phyloP scores from a whole-genome alignment of 2,113 vertebrate species.

The Seriola rivoliana region DNA sequence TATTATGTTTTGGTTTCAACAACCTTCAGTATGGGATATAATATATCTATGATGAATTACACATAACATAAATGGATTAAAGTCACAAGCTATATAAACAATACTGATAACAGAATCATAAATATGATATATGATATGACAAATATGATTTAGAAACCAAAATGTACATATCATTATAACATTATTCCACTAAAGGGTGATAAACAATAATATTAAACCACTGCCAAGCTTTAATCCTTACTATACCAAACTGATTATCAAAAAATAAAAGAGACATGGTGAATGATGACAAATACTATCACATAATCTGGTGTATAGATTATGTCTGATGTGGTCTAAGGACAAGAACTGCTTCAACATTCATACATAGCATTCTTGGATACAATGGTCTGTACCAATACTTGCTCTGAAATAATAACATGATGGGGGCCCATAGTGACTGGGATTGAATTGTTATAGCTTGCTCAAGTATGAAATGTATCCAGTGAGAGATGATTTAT shows the following conservation, averaged over 20 bases:
- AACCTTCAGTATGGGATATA: neutral
- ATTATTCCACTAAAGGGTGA: neutral
- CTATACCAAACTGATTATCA: neutral
- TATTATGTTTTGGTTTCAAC: neutral
- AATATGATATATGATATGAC: neutral
- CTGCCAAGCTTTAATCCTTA: neutral
- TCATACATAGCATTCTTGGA: neutral
- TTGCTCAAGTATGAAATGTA: constrained; percentile 56
- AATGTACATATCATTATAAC: neutral
- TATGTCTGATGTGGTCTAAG: neutral
- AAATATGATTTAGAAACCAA: neutral
- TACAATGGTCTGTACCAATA: constrained; percentile 13
- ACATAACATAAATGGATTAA: neutral
- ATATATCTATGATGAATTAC: neutral
- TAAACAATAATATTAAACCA: neutral
- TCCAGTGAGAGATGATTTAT: constrained; percentile 60
- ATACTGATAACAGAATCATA: neutral
- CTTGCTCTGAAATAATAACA: constrained; percentile 29
- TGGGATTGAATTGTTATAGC: constrained; percentile 50
- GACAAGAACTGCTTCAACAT: neutral
- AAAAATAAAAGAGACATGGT: neutral
- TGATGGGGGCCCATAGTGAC: constrained; percentile 16
- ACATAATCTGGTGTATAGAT: constrained; percentile 1
- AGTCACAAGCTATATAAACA: neutral
- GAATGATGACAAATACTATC: neutral